Evolutionary conservation across 1,140 invertebrate species (phyloP).

Genomic region (Heliothis subflexa): DNA sequence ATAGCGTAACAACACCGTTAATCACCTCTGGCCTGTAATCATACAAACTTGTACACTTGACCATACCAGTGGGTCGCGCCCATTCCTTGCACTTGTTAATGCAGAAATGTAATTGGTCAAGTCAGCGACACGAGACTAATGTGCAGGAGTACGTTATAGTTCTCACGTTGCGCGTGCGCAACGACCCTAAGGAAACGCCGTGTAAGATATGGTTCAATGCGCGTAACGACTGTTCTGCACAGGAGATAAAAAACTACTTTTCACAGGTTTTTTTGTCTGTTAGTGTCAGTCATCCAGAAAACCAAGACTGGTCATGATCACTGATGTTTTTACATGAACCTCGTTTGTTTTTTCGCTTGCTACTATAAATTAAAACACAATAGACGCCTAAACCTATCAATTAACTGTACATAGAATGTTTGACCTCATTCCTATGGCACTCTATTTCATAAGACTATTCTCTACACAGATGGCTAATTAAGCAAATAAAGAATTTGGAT

Average conservation of each 20-base stretch:
- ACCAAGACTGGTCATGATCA: neutral
- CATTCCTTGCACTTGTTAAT: slow-evolving; percentile 68
- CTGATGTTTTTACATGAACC: slow-evolving; percentile 4
- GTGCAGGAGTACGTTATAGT: slow-evolving; percentile 64
- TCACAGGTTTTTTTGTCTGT: slow-evolving; percentile 36
- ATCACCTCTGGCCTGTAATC: slow-evolving; percentile 35
- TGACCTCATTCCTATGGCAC: neutral
- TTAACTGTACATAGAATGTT: neutral
- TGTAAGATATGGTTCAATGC: slow-evolving; percentile 79
- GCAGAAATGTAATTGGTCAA: slow-evolving; percentile 65
- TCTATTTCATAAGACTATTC: slow-evolving; percentile 13
- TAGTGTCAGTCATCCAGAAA: slow-evolving; percentile 20
- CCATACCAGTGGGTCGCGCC: slow-evolving; percentile 39
- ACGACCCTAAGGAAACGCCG: slow-evolving; percentile 72
- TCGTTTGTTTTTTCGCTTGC: neutral
- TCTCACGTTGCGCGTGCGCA: slow-evolving; percentile 74
- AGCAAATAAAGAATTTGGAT: slow-evolving; percentile 18
- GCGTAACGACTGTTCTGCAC: slow-evolving; percentile 66
- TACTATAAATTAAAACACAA: neutral
- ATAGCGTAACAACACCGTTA: slow-evolving; percentile 16
- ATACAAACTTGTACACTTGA: slow-evolving; percentile 45
- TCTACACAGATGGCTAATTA: slow-evolving; percentile 13
- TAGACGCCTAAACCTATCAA: neutral
- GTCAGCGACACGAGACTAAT: slow-evolving; percentile 64
- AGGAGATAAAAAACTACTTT: slow-evolving; percentile 41